A percentile compares a stretch with the other conserved stretches of the same genome.
These are phyloP conservation scores for Drosophila punjabiensis DNA, from an alignment of 1,140 invertebrate genomes.

Conservation along the genomic window DNA sequence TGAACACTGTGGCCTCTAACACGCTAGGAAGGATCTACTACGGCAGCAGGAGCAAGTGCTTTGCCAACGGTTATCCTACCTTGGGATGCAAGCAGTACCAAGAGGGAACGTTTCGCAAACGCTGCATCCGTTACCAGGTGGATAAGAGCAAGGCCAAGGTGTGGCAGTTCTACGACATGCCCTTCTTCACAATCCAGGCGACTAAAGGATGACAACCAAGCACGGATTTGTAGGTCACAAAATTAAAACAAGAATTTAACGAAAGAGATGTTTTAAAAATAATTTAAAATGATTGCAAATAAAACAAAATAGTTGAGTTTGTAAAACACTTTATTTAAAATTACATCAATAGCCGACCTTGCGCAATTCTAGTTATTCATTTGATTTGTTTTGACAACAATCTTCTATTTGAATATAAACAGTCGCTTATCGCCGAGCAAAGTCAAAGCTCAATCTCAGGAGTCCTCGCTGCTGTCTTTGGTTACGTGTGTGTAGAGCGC, in stretches of 20 bases:
- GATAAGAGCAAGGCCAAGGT: constrained; percentile 85
- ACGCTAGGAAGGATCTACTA: constrained; percentile 90
- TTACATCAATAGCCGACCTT: background rate
- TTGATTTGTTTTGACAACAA: constrained; percentile 4
- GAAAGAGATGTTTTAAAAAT: no score
- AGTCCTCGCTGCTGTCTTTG: constrained; percentile 22
- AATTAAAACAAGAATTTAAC: background rate
- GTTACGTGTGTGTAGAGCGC: constrained; percentile 83
- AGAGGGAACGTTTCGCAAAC: constrained; percentile 72
- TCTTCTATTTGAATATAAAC: constrained; percentile 1
- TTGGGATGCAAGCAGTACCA: constrained; percentile 86
- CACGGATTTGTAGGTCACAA: constrained; percentile 12
- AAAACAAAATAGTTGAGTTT: background rate
- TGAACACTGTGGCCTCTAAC: constrained; percentile 85
- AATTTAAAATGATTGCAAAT: background rate
- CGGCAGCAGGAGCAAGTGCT: constrained; percentile 89
- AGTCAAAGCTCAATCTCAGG: constrained; percentile 16
- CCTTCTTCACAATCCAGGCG: constrained; percentile 73
- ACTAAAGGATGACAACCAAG: constrained; percentile 29
- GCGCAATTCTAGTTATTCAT: background rate
- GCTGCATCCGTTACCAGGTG: constrained; percentile 87
- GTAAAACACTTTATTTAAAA: background rate
- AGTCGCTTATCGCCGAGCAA: constrained; percentile 34
- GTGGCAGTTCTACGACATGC: constrained; percentile 88
- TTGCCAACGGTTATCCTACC: constrained; percentile 88